phyloP scores from a whole-genome alignment of 1,140 invertebrate genomes.

The Zaprionus ghesquierei region DNA sequence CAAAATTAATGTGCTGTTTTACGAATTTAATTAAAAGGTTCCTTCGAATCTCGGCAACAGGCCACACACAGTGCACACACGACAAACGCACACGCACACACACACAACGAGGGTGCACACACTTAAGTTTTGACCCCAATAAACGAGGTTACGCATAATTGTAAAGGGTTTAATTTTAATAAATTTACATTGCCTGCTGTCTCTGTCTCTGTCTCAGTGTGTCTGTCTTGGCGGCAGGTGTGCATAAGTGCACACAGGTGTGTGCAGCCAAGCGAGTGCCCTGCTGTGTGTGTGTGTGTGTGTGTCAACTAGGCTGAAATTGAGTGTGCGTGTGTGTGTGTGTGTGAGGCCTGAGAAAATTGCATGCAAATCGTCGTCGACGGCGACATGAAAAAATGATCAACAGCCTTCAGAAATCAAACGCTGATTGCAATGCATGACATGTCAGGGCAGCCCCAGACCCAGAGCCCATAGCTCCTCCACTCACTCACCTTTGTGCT shows the following conservation, averaged over 20 bases:
- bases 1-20: slow-evolving; percentile 7
- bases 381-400: slow-evolving; percentile 64
- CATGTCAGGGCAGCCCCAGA: slow-evolving; percentile 46
- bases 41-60: slow-evolving; percentile 47
- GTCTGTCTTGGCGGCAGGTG: slow-evolving; percentile 25
- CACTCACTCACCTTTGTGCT: background rate
- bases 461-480: background rate
- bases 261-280: background rate
- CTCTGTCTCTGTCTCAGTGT: slow-evolving; percentile 11
- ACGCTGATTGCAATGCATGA: slow-evolving; percentile 69
- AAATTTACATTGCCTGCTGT: slow-evolving; percentile 60
- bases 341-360: slow-evolving; percentile 33
- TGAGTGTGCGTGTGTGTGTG: slow-evolving; percentile 56
- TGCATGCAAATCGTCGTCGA: slow-evolving; percentile 60
- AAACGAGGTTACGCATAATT: slow-evolving; percentile 70
- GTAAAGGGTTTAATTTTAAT: slow-evolving; percentile 69
- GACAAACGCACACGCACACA: background rate
- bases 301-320: slow-evolving; percentile 50
- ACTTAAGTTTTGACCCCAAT: slow-evolving; percentile 40
- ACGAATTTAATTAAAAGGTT: slow-evolving; percentile 53
- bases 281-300: slow-evolving; percentile 12
- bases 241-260: slow-evolving; percentile 6
- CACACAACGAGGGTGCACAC: background rate
- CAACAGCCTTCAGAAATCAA: slow-evolving; percentile 78
- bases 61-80: slow-evolving; percentile 24